These are phyloP conservation scores for Stictocephala bisonia DNA, from an alignment of 2,888 invertebrate genomes.

Conservation along the genomic window DNA sequence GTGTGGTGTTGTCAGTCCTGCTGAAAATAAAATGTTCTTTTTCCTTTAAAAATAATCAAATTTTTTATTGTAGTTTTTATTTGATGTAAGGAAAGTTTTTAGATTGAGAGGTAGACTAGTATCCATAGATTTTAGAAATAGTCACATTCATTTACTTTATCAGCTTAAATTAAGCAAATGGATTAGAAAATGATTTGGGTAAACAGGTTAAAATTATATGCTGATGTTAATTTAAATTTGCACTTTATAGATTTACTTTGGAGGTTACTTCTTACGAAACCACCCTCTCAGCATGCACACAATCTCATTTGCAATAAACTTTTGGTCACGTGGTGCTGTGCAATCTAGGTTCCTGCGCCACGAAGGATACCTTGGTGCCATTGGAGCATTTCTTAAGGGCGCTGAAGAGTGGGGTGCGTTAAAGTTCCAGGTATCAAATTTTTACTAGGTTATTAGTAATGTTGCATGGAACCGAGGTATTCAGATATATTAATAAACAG, in stretches of 20 bases:
- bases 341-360: constrained; percentile 75
- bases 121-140: no score
- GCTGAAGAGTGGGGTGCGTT: constrained; percentile 69
- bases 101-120: no score
- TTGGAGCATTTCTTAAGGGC: constrained; percentile 76
- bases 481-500: no score
- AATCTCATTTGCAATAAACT: constrained; percentile 74
- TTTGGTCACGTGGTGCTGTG: constrained; percentile 75
- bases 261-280: constrained; percentile 76
- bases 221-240: no score
- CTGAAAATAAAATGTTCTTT: no score
- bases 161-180: no score
- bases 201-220: not conserved
- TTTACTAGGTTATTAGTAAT: no score
- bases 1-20: no score
- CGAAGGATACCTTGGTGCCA: constrained; percentile 77
- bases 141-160: no score
- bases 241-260: constrained; percentile 71
- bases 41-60: not conserved
- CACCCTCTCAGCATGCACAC: constrained; percentile 78
- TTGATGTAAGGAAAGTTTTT: no score
- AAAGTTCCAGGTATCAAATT: constrained; percentile 35
- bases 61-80: not conserved
- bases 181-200: no score
- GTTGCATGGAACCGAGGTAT: no score